Evolutionary conservation across 2,113 vertebrate genomes (phyloP).

Genomic region (Atherinomorus stipes): DNA sequence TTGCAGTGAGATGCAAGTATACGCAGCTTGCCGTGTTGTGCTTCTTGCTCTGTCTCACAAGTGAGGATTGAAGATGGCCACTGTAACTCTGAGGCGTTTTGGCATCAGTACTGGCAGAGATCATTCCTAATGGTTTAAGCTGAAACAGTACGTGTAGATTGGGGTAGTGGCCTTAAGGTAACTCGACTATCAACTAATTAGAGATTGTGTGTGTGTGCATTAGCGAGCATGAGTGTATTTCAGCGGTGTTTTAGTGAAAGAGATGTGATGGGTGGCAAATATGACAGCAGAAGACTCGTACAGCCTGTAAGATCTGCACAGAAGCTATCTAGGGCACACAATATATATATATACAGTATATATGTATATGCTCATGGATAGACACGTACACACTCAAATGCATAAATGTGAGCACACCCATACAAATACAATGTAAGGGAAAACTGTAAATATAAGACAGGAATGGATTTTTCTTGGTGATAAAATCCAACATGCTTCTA

Average conservation of each 20-base stretch:
- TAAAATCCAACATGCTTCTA: slow-evolving; percentile 58
- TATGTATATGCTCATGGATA: slow-evolving; percentile 11
- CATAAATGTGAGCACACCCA: slow-evolving; percentile 38
- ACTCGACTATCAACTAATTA: slow-evolving; percentile 91
- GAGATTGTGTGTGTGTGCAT: slow-evolving; percentile 54
- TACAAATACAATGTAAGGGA: slow-evolving; percentile 42
- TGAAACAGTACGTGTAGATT: slow-evolving; percentile 68
- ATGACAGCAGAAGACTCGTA: slow-evolving; percentile 37
- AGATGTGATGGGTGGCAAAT: slow-evolving; percentile 23
- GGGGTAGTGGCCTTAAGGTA: slow-evolving; percentile 93
- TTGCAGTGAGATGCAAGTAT: slow-evolving; percentile 59
- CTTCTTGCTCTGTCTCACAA: slow-evolving; percentile 52
- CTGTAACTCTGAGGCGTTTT: slow-evolving; percentile 29
- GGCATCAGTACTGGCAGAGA: slow-evolving; percentile 37
- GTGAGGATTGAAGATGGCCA: slow-evolving; percentile 29
- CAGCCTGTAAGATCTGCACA: slow-evolving; percentile 38
- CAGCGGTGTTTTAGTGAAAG: slow-evolving; percentile 32
- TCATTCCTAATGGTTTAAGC: slow-evolving; percentile 52
- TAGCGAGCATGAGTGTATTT: slow-evolving; percentile 34
- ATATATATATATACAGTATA: background rate
- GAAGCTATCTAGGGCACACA: slow-evolving; percentile 57
- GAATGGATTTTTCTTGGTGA: slow-evolving; percentile 53
- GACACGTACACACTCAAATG: slow-evolving; percentile 37
- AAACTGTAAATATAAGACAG: slow-evolving; percentile 66
- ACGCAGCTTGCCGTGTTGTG: slow-evolving; percentile 47